Percentiles rank a stretch among this genome's conserved stretches.
Evolutionary conservation across 2,113 vertebrate genomes (phyloP).

Genomic region (Microtus oregoni): DNA sequence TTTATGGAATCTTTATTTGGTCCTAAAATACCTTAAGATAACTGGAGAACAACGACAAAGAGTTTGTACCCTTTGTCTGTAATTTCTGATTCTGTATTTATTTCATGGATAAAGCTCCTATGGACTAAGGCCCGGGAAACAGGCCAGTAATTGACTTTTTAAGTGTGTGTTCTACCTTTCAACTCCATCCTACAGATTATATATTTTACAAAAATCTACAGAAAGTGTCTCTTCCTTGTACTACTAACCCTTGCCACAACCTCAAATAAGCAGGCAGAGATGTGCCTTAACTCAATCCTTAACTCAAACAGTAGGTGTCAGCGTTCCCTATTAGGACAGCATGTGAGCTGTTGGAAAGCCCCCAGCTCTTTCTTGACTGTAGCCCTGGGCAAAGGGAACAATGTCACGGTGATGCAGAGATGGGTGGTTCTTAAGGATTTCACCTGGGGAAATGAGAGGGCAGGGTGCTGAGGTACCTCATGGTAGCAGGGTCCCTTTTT

Average conservation of each 20-base stretch:
- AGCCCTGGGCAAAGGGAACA: neutral
- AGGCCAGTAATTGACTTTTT: neutral
- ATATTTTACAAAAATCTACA: neutral
- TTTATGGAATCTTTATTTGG: neutral
- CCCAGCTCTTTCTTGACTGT: neutral
- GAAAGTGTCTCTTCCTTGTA: neutral
- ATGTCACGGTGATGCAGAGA: neutral
- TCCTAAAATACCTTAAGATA: neutral
- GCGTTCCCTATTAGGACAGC: neutral
- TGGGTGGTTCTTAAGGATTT: neutral
- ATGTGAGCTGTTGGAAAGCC: neutral
- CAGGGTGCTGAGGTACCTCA: neutral
- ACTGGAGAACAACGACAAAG: neutral
- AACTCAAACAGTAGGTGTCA: neutral
- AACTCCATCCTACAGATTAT: too few species aligned
- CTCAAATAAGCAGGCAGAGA: neutral
- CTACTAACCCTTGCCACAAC: neutral
- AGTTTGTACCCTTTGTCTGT: neutral
- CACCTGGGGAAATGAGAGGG: neutral
- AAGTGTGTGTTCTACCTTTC: neutral
- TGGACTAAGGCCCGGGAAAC: neutral
- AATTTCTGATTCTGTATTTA: conserved; percentile 8
- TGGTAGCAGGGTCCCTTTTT: neutral
- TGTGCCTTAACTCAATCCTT: neutral
- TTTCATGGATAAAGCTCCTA: neutral